These are phyloP conservation scores for Thunnus albacares DNA, from an alignment of 2,797 vertebrate species.

Conservation along the genomic window DNA sequence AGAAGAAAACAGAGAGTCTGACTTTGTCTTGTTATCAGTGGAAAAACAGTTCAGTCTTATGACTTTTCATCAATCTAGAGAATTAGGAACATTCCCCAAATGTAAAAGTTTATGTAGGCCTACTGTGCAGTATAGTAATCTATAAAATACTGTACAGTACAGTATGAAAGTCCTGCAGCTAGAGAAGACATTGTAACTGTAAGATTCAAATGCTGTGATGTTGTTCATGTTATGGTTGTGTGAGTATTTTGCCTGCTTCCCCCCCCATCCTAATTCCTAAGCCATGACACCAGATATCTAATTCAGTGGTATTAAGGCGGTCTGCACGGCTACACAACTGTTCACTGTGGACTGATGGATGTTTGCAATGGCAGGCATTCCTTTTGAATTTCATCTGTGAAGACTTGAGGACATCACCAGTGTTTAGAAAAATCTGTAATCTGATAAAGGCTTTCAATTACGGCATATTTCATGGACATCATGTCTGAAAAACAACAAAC, in stretches of 20 bases:
- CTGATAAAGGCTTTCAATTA: neutral
- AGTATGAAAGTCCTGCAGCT: neutral
- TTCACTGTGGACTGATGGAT: neutral
- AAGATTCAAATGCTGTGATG: neutral
- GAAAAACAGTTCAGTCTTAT: neutral
- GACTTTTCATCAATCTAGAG: neutral
- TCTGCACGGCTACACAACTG: neutral
- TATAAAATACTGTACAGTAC: neutral
- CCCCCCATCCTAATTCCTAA: conserved; percentile 6
- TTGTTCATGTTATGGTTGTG: neutral
- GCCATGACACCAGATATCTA: neutral
- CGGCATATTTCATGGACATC: neutral
- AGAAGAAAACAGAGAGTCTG: neutral
- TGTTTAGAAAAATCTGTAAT: neutral
- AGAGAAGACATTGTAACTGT: neutral
- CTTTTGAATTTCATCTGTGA: neutral
- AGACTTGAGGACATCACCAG: neutral
- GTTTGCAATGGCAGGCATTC: conserved; percentile 9
- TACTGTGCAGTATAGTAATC: neutral
- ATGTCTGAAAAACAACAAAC: neutral
- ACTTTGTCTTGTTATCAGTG: neutral
- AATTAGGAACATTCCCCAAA: neutral
- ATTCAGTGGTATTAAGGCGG: neutral
- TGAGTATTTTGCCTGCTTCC: neutral
- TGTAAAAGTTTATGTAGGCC: neutral